phyloP scores from a whole-genome alignment of 2,888 invertebrate species.

The Trichacis sp. region DNA sequence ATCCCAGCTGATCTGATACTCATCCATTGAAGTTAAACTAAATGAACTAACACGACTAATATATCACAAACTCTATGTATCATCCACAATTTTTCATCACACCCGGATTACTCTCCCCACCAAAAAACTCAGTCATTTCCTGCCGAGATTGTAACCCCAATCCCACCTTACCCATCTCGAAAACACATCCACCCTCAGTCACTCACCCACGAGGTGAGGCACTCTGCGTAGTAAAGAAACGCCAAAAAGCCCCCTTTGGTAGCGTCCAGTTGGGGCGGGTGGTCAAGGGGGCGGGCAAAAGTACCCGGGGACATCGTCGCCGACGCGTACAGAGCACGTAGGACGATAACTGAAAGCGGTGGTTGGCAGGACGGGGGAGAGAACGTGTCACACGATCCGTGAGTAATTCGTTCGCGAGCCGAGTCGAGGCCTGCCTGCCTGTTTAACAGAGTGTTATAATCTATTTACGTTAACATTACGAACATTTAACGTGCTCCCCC shows the following conservation, averaged over 20 bases:
- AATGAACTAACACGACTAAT: too few species aligned
- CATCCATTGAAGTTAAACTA: too few species aligned
- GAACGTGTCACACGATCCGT: conserved; percentile 68
- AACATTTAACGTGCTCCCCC: conserved; percentile 67
- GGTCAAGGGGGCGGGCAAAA: conserved; percentile 26
- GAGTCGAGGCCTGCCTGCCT: conserved; percentile 62
- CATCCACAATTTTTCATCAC: background rate
- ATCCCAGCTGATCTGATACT: too few species aligned
- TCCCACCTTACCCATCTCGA: too few species aligned
- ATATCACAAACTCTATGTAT: too few species aligned
- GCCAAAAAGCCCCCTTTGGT: conserved; percentile 22
- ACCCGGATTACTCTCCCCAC: background rate
- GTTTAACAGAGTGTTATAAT: conserved; percentile 70
- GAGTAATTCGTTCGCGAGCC: conserved; percentile 67
- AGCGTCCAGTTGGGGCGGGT: conserved; percentile 31
- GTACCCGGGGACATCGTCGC: conserved; percentile 47
- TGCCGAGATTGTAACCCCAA: too few species aligned
- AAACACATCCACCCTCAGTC: too few species aligned
- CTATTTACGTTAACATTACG: conserved; percentile 70
- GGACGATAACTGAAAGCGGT: conserved; percentile 66
- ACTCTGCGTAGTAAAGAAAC: too few species aligned
- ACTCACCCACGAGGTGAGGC: too few species aligned
- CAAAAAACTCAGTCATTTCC: conserved; percentile 1
- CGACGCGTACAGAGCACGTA: conserved; percentile 57
- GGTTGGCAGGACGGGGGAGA: conserved; percentile 66